These are phyloP conservation scores for Lasioglossum vierecki DNA, from an alignment of 2,888 invertebrate genomes.

Conservation along the genomic window DNA sequence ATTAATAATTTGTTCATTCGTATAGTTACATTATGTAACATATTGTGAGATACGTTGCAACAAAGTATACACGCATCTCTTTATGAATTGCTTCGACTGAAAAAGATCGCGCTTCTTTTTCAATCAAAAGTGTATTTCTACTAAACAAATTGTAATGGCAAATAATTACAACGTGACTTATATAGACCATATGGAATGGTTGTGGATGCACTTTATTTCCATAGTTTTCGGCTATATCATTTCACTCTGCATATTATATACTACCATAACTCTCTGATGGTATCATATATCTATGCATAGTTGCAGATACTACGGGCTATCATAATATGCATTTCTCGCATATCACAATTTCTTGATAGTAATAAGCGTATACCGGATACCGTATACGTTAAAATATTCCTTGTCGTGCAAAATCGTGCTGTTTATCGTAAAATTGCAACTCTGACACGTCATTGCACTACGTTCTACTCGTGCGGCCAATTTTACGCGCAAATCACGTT, in stretches of 20 bases:
- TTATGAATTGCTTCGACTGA: not conserved
- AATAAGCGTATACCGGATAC: constrained; percentile 11
- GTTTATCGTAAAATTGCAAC: constrained; percentile 30
- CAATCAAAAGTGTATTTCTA: not conserved
- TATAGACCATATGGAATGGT: not conserved
- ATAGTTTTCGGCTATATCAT: not conserved
- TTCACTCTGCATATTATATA: not conserved
- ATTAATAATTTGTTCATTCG: constrained; percentile 11
- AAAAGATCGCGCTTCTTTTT: not conserved
- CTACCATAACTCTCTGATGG: not conserved
- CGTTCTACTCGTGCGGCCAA: constrained; percentile 7
- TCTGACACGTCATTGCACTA: constrained; percentile 9
- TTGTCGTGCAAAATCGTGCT: not conserved
- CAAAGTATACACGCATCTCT: not conserved
- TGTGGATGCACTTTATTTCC: constrained; percentile 7
- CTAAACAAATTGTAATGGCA: not conserved
- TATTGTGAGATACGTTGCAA: not conserved
- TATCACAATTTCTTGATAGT: not conserved
- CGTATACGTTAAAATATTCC: not conserved
- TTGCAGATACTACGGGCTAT: not conserved
- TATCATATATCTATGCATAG: constrained; percentile 3
- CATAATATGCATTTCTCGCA: not conserved
- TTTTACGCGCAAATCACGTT: constrained; percentile 20
- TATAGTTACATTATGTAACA: constrained; percentile 18
- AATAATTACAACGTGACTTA: not conserved